A percentile compares a stretch with the other conserved stretches of the same genome.
These are phyloP conservation scores for Parelbella ahira DNA, from an alignment of 2,888 invertebrate genomes.

Conservation along the genomic window DNA sequence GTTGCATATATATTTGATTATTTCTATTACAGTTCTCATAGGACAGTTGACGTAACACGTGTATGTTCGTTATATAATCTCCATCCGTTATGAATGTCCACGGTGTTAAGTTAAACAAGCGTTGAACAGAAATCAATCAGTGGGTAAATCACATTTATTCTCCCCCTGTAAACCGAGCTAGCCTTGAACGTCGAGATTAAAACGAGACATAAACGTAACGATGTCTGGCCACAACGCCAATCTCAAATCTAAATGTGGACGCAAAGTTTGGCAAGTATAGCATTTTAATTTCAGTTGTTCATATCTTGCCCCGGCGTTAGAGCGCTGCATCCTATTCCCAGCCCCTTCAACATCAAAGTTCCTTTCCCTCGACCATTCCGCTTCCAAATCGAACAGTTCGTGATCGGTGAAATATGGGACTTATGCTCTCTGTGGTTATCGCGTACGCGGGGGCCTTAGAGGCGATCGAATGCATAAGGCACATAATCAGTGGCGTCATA, in stretches of 20 bases:
- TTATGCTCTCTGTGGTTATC: conserved; percentile 86
- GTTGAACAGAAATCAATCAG: conserved; percentile 35
- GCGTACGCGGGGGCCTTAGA: conserved; percentile 88
- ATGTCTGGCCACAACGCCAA: conserved; percentile 67
- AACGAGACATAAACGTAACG: conserved; percentile 46
- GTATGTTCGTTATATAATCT: too few species aligned
- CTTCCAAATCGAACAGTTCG: conserved; percentile 25
- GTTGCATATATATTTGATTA: too few species aligned
- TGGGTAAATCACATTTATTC: conserved; percentile 37
- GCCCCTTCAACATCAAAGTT: conserved; percentile 42
- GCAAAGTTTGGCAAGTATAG: conserved; percentile 75
- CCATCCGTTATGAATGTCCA: background rate
- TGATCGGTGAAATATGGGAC: conserved; percentile 80
- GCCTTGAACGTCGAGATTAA: conserved; percentile 48
- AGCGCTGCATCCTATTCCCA: conserved; percentile 66
- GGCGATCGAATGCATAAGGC: conserved; percentile 79
- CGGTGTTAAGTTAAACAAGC: conserved; percentile 2
- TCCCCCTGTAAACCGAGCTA: conserved; percentile 35
- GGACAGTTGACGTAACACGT: too few species aligned
- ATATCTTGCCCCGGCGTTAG: conserved; percentile 72
- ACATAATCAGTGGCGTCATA: conserved; percentile 68
- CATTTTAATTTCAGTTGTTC: conserved; percentile 80
- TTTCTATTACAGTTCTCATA: too few species aligned
- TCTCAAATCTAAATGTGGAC: conserved; percentile 71
- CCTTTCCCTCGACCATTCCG: conserved; percentile 38